Conservation (phyloP, 2,113 vertebrate species). For the Peromyscus californicus region DNA sequence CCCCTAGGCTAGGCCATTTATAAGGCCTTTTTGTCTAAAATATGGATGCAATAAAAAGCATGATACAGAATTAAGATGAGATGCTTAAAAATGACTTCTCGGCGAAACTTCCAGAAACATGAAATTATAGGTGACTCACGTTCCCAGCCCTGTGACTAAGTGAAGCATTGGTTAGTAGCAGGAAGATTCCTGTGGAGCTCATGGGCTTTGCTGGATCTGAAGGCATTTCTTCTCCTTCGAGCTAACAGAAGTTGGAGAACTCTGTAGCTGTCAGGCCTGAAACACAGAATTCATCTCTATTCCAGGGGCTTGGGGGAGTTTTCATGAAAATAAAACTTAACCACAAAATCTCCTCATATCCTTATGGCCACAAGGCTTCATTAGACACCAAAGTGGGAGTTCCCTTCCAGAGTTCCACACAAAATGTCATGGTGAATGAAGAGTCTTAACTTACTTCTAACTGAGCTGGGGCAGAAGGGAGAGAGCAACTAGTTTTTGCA, state of each 20-base stretch:
- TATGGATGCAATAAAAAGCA: conserved; percentile 21
- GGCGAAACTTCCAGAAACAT: conserved; percentile 52
- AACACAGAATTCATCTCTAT: conserved; percentile 70
- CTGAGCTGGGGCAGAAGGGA: neutral
- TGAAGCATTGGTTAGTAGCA: neutral
- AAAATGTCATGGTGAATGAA: neutral
- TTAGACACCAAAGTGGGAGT: conserved; percentile 59
- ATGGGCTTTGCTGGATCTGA: neutral
- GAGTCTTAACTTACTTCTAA: neutral
- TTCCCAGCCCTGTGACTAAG: conserved; percentile 27
- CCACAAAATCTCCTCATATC: conserved; percentile 62
- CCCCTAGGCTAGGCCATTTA: conserved; percentile 27
- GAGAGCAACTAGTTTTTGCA: neutral
- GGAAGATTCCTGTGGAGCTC: neutral
- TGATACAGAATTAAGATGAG: conserved; percentile 28
- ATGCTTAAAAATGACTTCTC: conserved; percentile 42
- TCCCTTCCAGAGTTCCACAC: conserved; percentile 18
- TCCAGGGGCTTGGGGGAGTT: conserved; percentile 38
- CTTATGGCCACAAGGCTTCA: conserved; percentile 3
- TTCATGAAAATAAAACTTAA: conserved; percentile 74
- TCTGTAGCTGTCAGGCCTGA: conserved; percentile 55
- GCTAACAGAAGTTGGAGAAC: neutral
- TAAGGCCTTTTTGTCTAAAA: neutral
- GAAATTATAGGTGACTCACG: conserved; percentile 55
- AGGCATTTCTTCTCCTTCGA: neutral